Base-by-base conservation (phyloP, 1,140 invertebrate species). In the Papilio xuthus region DNA sequence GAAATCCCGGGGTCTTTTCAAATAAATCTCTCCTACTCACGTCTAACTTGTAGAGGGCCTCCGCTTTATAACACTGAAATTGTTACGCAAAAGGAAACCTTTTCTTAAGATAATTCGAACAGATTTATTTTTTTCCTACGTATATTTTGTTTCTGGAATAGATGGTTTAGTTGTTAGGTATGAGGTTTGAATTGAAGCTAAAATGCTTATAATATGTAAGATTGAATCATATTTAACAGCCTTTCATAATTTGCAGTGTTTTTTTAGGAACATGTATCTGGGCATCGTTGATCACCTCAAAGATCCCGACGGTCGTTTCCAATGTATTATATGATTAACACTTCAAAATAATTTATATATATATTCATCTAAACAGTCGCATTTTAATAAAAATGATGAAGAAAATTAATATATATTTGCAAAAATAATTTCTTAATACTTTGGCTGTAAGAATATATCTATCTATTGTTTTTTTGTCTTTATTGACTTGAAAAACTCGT, bases 11-110 rank as follows among this genome's bases (percentile, higher is more conserved):
- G 60, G 26, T 67, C 60, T 28, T 67, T 67, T 67, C 23, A 67
- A 67, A 67, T 67, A 67, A 67, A 67, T 67, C 60, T 67, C 60
- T 67, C 60, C 60, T 28, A 67, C 60, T 67, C 60, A 67, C 60
- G 60, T 67, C 60, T 67, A 67, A 67, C 60, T 67, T 67, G 60
- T 67, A 67, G 60, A 28, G 60, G 60, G 60, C 23, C 26, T 32
- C 26, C 23, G 60, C 60, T 67, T 67, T 67, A 67, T 67, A 67
- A 60, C 56, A 26, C 23, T 60, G 56, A 67, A 67, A 67, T 67
- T 67, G 60, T 67, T 67, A 67, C 60, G 26, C 60, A 67, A 67
- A 67, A 67, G 60, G 60, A 67, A 67, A 67, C 60, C 60, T 67
- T 67, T 67, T 67, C 60, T 67, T 28, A 67, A 67, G 60, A 67